Percentiles rank a stretch among this genome's conserved stretches.
Conservation (phyloP, 2,888 invertebrate genomes). For the Himalopsyche japonica region DNA sequence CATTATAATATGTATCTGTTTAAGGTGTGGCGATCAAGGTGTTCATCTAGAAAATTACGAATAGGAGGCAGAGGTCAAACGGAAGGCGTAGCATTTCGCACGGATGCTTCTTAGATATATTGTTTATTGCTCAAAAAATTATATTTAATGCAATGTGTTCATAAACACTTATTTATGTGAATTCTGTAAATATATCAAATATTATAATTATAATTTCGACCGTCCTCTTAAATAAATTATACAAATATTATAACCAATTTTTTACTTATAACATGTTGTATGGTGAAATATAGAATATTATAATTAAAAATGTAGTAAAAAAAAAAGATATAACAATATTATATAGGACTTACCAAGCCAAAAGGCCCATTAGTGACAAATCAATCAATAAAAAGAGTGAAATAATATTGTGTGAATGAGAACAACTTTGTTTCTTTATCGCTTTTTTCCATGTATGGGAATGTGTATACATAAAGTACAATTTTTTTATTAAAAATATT, state of each 20-base stretch:
- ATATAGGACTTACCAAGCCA: too few species aligned
- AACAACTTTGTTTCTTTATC: too few species aligned
- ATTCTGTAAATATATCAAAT: background rate
- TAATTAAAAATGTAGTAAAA: too few species aligned
- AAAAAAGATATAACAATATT: too few species aligned
- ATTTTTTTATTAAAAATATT: too few species aligned
- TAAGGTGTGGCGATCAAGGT: constrained; percentile 39
- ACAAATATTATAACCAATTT: background rate
- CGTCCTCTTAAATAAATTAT: background rate
- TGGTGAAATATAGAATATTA: too few species aligned
- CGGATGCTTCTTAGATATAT: background rate
- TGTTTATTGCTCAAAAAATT: background rate
- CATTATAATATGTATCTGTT: constrained; percentile 1
- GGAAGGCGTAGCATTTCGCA: constrained; percentile 30
- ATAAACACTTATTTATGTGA: background rate
- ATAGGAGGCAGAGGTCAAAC: constrained; percentile 32
- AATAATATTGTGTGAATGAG: too few species aligned
- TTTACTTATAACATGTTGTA: background rate
- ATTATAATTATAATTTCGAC: background rate
- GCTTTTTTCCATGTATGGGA: too few species aligned
- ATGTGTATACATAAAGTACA: too few species aligned
- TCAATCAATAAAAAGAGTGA: too few species aligned
- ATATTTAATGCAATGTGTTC: background rate
- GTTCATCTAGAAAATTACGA: constrained; percentile 30
- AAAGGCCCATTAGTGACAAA: too few species aligned